Base-by-base conservation (phyloP, 2,888 invertebrate species). In the Campoletis raptor region DNA sequence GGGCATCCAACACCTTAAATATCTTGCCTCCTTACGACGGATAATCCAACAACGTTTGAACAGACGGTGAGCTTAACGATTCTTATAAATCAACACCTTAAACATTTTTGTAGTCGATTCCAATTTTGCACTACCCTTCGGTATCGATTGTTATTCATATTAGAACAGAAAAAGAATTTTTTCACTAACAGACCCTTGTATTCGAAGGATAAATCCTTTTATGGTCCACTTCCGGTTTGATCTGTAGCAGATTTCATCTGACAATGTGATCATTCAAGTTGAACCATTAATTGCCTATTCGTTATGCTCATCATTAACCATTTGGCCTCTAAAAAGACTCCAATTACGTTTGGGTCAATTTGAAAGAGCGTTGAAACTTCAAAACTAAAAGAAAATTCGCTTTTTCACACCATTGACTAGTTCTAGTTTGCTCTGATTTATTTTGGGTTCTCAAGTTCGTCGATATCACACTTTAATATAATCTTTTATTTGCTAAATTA, bases 1-100 rank as follows among this genome's bases (percentile, higher is more conserved):
- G 85, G 85, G 64, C 82, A 81, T 81, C 78, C 77, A 85, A 69
- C 21, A 30, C 48, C 42, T 45, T 48, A 61, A 64, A 77, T 24
- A 72, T 85, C 66, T 66, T 76, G 15, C 48, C 57, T 57, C 48
- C 15, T 36, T 64, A 30, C 69, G 48, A 21, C n/a, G 67, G 61
- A 57, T 54, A 21, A 45, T 61, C 30, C 57, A 37, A 72, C 18
- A 61, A 54, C 70, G 54, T 21, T 45, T 42, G 18, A 48, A 42
- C 52, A 57, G 54, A 54, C 70, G 76, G 85, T 85, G 64, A 82
- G 82, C 37, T 64, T 7, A 57, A n/a, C 45, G n/a, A 12, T n/a
- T 30, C 24, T 6, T 36, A 2, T 12, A 30, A 24, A 70, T 70
- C 45, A 45, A 10, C 21, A 2, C n/a, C n/a, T 77, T 36, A 12